Base-by-base conservation (phyloP, 2,888 invertebrate species). In the Digitonthophagus gazella region DNA sequence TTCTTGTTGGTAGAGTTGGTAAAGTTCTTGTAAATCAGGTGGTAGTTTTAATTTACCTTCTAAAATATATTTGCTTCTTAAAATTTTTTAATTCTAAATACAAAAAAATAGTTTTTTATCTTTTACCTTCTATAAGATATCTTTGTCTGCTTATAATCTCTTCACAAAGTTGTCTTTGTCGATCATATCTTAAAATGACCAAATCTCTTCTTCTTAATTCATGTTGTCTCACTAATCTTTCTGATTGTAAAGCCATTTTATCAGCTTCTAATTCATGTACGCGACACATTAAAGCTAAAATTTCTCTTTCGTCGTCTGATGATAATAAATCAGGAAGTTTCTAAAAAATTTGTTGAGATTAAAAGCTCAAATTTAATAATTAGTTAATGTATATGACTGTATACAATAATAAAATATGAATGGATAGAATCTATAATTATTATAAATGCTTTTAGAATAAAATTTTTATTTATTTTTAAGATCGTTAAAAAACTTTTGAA, bases 221-320 rank as follows among this genome's bases (percentile, higher is more conserved):
- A 76, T 95, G 95, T 76, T 95, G 93, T 18, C 94, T 87, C 63
- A 95, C 91, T 68, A 96, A 85, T 44, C 94, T 86, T 79, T 94
- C 93, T 1, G 95, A 94, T 83, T 96, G 95, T 76, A 96, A 85
- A 75, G 96, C 96, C 83, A 94, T 90, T 84, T 96, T 97, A 81
- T 96, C 95, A 0, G 97, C 96, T 83, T 97, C 97, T 68, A 97
- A 85, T 83, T 96, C 95, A 80, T 97, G 97, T 55, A 97, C 96
- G 74, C 94, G 89, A 78, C 96, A 93, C 80, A 98, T 90, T 64
- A 98, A 85, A 16, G 93, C 91, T 69, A 95, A 83, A 68, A 97
- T 89, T 80, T 98, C 97, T 57, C 93, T 87, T 83, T 98, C 97
- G 73, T 97, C 95, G 66, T 94, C 93, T 71, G 93, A 93, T 78